phyloP scores from a whole-genome alignment of 2,888 invertebrate species.

The Quadriops clusia region DNA sequence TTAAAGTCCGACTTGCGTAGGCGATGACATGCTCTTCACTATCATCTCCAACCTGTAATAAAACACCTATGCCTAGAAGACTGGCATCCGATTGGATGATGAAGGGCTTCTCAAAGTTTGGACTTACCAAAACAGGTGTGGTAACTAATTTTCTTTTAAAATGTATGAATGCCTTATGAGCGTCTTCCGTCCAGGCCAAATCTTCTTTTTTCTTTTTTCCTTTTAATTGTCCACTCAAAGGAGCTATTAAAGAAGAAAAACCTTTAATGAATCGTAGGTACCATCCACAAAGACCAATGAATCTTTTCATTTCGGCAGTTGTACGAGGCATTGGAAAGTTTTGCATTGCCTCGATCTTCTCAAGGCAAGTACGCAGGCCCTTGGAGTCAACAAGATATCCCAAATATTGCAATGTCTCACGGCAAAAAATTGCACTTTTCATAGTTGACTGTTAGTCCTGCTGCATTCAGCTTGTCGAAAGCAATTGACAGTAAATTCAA shows the following conservation, averaged over 20 bases:
- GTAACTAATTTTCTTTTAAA: constrained; percentile 19
- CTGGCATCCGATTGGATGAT: constrained; percentile 21
- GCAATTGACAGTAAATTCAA: constrained; percentile 15
- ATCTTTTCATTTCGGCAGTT: constrained; percentile 21
- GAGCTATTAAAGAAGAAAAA: constrained; percentile 20
- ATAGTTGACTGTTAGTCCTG: constrained; percentile 19
- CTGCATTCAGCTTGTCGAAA: constrained; percentile 11
- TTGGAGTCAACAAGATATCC: constrained; percentile 20
- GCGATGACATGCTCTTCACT: constrained; percentile 21
- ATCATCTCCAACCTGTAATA: constrained; percentile 16
- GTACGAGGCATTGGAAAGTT: constrained; percentile 19
- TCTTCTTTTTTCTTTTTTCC: constrained; percentile 16
- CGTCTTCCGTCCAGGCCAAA: constrained; percentile 16
- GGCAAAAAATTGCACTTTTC: constrained; percentile 21
- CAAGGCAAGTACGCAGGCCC: constrained; percentile 20
- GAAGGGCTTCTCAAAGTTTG: constrained; percentile 20
- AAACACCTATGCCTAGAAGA: constrained; percentile 16
- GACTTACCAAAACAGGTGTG: constrained; percentile 17
- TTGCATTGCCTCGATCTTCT: constrained; percentile 20
- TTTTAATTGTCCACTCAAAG: constrained; percentile 18
- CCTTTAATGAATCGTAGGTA: constrained; percentile 20
- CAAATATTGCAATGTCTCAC: constrained; percentile 17
- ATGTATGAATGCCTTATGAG: constrained; percentile 16
- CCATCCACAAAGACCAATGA: constrained; percentile 22
- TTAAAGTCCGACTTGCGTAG: constrained; percentile 19